Evolutionary conservation across 2,888 invertebrate genomes (phyloP).

Genomic region (Taphrorychus bicolor): DNA sequence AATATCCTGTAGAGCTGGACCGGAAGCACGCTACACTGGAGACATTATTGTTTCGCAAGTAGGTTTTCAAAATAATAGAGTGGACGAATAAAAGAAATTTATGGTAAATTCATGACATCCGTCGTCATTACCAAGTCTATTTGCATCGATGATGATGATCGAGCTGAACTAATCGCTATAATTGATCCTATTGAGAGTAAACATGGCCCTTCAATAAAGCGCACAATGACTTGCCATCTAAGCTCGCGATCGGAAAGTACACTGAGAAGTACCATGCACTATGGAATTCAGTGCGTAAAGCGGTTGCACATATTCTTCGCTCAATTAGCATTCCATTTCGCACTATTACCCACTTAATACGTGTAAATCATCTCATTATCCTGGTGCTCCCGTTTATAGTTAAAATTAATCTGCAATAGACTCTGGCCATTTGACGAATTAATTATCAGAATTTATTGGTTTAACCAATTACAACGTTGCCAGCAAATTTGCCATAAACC

Average conservation of each 20-base stretch:
- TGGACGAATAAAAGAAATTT: slow-evolving; percentile 26
- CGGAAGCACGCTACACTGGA: slow-evolving; percentile 58
- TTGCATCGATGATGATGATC: background rate
- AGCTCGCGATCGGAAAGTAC: too few relatives aligned
- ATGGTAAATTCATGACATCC: slow-evolving; percentile 19
- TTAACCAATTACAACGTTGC: slow-evolving; percentile 32
- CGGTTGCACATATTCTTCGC: slow-evolving; percentile 24
- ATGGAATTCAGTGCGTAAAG: background rate
- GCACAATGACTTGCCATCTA: too few relatives aligned
- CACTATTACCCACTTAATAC: slow-evolving; percentile 40
- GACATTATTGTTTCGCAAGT: slow-evolving; percentile 56
- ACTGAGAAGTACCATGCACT: too few relatives aligned
- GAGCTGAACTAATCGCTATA: background rate
- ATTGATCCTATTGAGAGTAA: background rate
- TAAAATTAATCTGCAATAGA: slow-evolving; percentile 45
- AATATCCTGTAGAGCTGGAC: slow-evolving; percentile 55
- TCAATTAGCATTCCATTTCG: slow-evolving; percentile 34
- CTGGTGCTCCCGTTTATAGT: slow-evolving; percentile 37
- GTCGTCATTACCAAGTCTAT: slow-evolving; percentile 5
- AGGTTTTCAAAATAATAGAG: slow-evolving; percentile 48
- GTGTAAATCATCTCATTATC: slow-evolving; percentile 42
- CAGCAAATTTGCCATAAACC: slow-evolving; percentile 15
- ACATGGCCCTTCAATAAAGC: background rate
- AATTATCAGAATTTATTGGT: slow-evolving; percentile 46
- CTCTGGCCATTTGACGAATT: slow-evolving; percentile 46